Percentiles rank a stretch among this genome's conserved stretches.
Evolutionary conservation across 2,888 invertebrate genomes (phyloP).

Genomic region (Colostygia pectinataria): DNA sequence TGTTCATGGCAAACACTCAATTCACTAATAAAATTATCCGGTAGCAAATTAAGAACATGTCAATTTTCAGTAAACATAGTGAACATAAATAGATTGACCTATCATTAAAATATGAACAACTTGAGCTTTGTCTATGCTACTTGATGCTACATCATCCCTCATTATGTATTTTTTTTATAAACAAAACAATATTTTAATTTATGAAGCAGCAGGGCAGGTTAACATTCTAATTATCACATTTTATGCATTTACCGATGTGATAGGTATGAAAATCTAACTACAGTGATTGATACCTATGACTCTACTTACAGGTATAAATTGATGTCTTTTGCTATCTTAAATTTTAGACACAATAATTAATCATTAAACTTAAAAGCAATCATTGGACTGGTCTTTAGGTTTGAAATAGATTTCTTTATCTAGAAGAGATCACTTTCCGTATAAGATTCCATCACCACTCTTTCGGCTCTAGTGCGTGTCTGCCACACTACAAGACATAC

Average conservation of each 20-base stretch:
- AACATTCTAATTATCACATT: constrained; percentile 60
- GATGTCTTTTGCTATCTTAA: constrained; percentile 60
- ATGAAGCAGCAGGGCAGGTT: constrained; percentile 41
- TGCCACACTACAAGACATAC: constrained; percentile 37
- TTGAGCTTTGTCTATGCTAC: constrained; percentile 72
- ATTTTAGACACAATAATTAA: constrained; percentile 41
- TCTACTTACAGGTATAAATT: constrained; percentile 52
- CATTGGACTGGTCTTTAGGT: constrained; percentile 68
- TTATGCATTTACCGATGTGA: constrained; percentile 50
- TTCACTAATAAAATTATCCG: constrained; percentile 9
- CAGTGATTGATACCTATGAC: constrained; percentile 52
- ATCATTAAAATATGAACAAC: constrained; percentile 54
- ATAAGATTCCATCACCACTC: constrained; percentile 12
- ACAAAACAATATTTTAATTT: constrained; percentile 30
- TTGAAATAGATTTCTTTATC: constrained; percentile 73
- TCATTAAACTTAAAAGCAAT: constrained; percentile 55
- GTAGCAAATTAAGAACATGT: constrained; percentile 21
- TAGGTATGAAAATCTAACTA: constrained; percentile 46
- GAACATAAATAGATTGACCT: constrained; percentile 39
- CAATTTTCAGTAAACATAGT: constrained; percentile 24
- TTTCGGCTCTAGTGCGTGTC: constrained; percentile 10
- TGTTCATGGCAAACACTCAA: constrained; percentile 60
- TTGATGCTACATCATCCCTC: constrained; percentile 20
- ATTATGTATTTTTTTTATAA: constrained; percentile 26
- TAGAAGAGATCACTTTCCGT: constrained; percentile 24